These are phyloP conservation scores for Corticium candelabrum DNA, from an alignment of 37 sponge, comb jelly and placozoan genomes.

Conservation along the genomic window DNA sequence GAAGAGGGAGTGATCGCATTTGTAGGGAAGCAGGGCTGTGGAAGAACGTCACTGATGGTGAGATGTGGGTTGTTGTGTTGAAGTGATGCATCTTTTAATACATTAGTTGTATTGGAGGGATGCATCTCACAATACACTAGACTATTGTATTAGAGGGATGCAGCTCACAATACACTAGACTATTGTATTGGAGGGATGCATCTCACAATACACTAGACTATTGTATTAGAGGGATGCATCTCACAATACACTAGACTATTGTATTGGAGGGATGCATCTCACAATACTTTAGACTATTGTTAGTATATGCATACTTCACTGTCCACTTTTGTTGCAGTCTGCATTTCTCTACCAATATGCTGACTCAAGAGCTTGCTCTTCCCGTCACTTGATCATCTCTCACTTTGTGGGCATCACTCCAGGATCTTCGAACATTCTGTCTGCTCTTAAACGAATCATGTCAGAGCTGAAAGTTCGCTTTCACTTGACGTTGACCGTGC, in stretches of 20 bases:
- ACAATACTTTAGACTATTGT: too few relatives aligned
- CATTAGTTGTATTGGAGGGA: too few relatives aligned
- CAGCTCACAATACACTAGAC: too few relatives aligned
- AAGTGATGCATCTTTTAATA: background rate
- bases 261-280: too few relatives aligned
- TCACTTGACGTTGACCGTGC: constrained; percentile 26
- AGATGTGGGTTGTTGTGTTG: background rate
- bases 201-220: too few relatives aligned
- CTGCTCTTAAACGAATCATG: constrained; percentile 57
- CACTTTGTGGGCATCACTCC: constrained; percentile 88
- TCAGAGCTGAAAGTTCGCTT: constrained; percentile 64
- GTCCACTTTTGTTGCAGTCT: background rate
- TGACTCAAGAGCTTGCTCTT: background rate
- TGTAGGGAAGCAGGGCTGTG: constrained; percentile 76
- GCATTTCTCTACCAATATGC: background rate
- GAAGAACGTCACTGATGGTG: constrained; percentile 85
- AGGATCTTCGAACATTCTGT: constrained; percentile 55
- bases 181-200: too few relatives aligned
- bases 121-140: too few relatives aligned
- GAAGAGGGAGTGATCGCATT: constrained; percentile 28
- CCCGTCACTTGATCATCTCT: constrained; percentile 22
- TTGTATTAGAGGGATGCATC: too few relatives aligned
- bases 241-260: too few relatives aligned
- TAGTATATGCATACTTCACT: background rate
- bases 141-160: too few relatives aligned